These are phyloP conservation scores for Scomber scombrus DNA, from an alignment of 2,113 vertebrate genomes.

Conservation along the genomic window DNA sequence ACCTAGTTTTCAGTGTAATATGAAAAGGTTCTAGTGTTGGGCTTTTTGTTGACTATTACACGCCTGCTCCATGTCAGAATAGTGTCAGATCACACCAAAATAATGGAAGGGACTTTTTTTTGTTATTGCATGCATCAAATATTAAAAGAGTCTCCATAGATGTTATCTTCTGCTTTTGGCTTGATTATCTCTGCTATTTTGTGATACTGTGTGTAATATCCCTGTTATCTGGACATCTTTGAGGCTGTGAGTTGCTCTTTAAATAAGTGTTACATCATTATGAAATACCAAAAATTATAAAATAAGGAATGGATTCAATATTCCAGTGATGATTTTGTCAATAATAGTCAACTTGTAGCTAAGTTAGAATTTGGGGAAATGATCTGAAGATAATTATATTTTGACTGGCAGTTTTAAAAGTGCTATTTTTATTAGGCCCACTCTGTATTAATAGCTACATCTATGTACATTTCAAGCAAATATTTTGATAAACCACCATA, in stretches of 20 bases:
- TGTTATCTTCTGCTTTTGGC: background rate
- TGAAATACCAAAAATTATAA: background rate
- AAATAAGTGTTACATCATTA: slow-evolving; percentile 6
- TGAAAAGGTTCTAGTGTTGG: background rate
- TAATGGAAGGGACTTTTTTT: background rate
- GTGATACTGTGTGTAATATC: slow-evolving; percentile 7
- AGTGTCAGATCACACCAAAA: background rate
- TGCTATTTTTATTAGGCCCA: too few species aligned
- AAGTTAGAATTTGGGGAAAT: background rate
- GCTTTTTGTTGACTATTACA: background rate
- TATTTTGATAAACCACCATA: too few species aligned
- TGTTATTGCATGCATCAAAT: background rate
- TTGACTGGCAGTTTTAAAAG: too few species aligned
- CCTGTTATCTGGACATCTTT: slow-evolving; percentile 4
- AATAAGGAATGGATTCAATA: background rate
- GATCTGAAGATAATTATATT: too few species aligned
- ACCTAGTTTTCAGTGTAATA: background rate
- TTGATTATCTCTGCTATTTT: slow-evolving; percentile 8
- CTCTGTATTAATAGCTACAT: too few species aligned
- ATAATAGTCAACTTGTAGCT: background rate
- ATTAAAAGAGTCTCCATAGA: background rate
- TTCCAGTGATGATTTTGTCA: slow-evolving; percentile 17
- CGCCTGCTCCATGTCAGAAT: background rate
- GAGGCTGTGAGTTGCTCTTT: background rate
- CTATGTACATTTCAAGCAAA: too few species aligned